phyloP scores from a whole-genome alignment of 1,140 invertebrate species.

The Drosophila pseudoananassae region DNA sequence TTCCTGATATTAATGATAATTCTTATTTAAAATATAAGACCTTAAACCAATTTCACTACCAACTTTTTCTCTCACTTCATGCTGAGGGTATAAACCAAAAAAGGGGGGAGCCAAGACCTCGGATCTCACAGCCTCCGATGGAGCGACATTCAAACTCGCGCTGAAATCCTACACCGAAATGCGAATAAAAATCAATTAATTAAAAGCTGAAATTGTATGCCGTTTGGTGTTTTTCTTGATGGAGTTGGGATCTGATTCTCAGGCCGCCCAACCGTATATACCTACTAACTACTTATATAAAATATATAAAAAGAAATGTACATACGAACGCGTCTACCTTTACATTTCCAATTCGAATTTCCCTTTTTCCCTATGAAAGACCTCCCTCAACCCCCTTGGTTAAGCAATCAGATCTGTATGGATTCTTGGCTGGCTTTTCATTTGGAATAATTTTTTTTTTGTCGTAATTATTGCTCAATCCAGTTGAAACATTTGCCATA shows the following conservation, averaged over 20 bases:
- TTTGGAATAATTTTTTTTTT: conserved; percentile 22
- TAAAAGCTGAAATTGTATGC: conserved; percentile 78
- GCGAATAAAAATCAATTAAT: conserved; percentile 83
- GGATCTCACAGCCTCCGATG: conserved; percentile 7
- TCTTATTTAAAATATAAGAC: no score
- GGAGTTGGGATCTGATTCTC: conserved; percentile 56
- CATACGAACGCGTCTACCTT: conserved; percentile 28
- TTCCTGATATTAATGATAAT: no score
- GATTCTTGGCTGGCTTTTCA: conserved; percentile 32
- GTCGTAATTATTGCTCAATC: conserved; percentile 73
- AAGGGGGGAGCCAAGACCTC: not conserved
- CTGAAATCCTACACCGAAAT: conserved; percentile 79
- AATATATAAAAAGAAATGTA: not conserved
- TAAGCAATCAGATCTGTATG: conserved; percentile 31
- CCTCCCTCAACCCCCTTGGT: not conserved
- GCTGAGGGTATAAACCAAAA: not conserved
- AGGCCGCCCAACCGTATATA: conserved; percentile 12
- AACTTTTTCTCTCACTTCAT: not conserved
- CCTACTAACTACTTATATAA: not conserved
- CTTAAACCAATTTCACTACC: no score
- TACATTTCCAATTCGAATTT: conserved; percentile 37
- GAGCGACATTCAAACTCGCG: conserved; percentile 65
- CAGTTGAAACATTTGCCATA: conserved; percentile 68
- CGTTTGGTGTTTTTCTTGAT: conserved; percentile 31
- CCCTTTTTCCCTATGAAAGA: not conserved